A percentile compares a stretch with the other conserved stretches of the same genome.
phyloP scores from a whole-genome alignment of 2,113 vertebrate species.

The Genyomyrus donnyi region DNA sequence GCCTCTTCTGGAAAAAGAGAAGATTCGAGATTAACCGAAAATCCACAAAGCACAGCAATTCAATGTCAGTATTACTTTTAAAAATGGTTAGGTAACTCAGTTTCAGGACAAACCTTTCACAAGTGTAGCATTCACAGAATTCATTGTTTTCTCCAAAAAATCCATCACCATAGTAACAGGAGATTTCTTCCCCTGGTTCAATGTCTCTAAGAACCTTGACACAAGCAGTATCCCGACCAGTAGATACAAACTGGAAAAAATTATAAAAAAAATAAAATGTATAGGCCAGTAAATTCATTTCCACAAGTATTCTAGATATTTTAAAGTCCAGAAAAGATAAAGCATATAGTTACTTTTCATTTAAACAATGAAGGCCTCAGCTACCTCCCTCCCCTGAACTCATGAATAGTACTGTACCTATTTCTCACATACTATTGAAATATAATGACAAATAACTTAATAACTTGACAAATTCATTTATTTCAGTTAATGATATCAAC shows the following conservation, averaged over 20 bases:
- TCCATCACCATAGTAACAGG: conserved; percentile 96
- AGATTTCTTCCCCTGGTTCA: conserved; percentile 96
- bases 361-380: neutral
- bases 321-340: conserved; percentile 14
- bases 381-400: neutral
- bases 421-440: neutral
- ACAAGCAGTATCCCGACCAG: conserved; percentile 95
- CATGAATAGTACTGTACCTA: neutral
- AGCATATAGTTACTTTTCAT: neutral
- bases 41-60: neutral
- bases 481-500: neutral
- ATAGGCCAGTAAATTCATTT: neutral
- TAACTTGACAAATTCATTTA: no score
- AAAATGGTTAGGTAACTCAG: neutral
- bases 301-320: neutral
- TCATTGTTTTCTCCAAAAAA: conserved; percentile 99
- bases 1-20: conserved; percentile 71
- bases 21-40: neutral
- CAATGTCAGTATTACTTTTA: neutral
- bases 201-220: conserved; percentile 96
- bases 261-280: no score
- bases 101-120: conserved; percentile 77
- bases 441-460: neutral
- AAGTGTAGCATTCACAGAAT: conserved; percentile 98
- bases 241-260: conserved; percentile 84